Evolutionary conservation across 2,113 vertebrate genomes (phyloP).

Genomic region (Ornithorhynchus anatinus): DNA sequence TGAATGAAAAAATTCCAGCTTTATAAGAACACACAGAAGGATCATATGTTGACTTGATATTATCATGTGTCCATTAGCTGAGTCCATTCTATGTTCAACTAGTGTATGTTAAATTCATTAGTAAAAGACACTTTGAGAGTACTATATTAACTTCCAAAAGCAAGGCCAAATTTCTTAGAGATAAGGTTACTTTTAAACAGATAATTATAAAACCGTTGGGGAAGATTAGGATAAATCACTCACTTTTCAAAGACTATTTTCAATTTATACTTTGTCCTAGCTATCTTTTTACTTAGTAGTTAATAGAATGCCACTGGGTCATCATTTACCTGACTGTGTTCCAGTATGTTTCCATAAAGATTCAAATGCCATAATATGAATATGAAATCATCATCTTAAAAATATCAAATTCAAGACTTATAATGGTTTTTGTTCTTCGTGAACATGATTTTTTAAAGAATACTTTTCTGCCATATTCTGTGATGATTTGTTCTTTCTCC

Average conservation of each 20-base stretch:
- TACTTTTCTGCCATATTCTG: slow-evolving; percentile 32
- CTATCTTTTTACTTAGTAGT: neutral
- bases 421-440: slow-evolving; percentile 2
- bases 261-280: neutral
- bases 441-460: slow-evolving; percentile 25
- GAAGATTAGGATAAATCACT: neutral
- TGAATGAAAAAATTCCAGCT: too few species aligned
- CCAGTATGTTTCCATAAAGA: neutral
- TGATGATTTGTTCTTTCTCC: slow-evolving; percentile 28
- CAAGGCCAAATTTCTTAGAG: neutral
- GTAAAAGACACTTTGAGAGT: too few species aligned
- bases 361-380: neutral
- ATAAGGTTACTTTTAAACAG: neutral
- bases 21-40: too few species aligned
- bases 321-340: neutral
- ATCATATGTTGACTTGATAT: too few species aligned
- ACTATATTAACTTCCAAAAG: too few species aligned
- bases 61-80: too few species aligned
- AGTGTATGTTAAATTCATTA: too few species aligned
- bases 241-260: neutral
- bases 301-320: neutral
- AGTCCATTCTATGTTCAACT: too few species aligned
- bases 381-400: slow-evolving; percentile 1
- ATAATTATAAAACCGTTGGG: neutral
- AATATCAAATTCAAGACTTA: slow-evolving; percentile 19